phyloP scores from a whole-genome alignment of 2,113 vertebrate genomes.

The Callorhinus ursinus region DNA sequence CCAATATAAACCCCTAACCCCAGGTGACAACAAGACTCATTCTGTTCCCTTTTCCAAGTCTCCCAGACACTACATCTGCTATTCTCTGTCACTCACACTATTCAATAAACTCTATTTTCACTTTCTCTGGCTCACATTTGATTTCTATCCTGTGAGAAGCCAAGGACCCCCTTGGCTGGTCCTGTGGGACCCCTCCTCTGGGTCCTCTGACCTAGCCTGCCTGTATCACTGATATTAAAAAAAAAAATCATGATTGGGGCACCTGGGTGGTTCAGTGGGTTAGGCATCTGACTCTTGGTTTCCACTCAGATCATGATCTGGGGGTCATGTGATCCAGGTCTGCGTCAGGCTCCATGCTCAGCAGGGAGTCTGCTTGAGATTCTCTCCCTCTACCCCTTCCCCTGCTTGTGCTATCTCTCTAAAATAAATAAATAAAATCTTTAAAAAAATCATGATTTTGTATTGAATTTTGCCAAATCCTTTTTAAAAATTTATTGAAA shows the following conservation, averaged over 20 bases:
- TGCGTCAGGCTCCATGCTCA: too few relatives aligned
- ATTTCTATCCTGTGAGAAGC: background rate
- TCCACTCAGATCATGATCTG: too few relatives aligned
- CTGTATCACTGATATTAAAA: background rate
- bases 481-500: background rate
- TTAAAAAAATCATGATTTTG: background rate
- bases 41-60: background rate
- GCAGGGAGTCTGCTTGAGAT: too few relatives aligned
- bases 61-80: background rate
- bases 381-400: too few relatives aligned
- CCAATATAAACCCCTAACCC: background rate
- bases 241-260: too few relatives aligned
- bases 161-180: background rate
- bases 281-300: too few relatives aligned
- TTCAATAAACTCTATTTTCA: background rate
- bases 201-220: background rate
- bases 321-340: too few relatives aligned
- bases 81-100: background rate
- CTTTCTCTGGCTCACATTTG: background rate
- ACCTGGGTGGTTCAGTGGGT: too few relatives aligned
- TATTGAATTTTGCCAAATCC: background rate
- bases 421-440: too few relatives aligned
- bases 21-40: background rate
- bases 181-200: background rate
- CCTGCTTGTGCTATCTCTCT: too few relatives aligned